Base-by-base conservation (phyloP, 2,113 vertebrate species). In the Anseranas semipalmata region DNA sequence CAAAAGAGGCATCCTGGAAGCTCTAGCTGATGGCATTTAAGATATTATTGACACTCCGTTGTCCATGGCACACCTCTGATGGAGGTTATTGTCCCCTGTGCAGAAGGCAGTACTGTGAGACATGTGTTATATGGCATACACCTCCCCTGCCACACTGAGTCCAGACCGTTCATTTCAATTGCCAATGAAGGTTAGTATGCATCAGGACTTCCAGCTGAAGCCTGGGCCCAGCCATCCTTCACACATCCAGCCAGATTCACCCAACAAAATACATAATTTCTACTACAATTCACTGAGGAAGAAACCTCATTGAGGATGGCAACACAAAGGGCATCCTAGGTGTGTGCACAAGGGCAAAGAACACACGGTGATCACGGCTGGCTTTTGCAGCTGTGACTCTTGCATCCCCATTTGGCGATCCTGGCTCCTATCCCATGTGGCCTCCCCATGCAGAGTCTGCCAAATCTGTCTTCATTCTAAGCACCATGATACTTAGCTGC, bases 401-500 rank as follows among this genome's bases (percentile, higher is more conserved):
- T 45, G 17, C 30, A 66, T 33, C 41, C 30, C 63, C 41, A 21
- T 6, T 45, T 45, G 12, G 30, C 12, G 28, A 12, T 58, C 10
- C 32, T 58, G 33, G 19, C 32, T 48, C 15, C n/a, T 75, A 10
- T 9, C 35, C 17, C 14, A 3, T 37, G 25, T 62, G 20, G 4
- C 48, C n/a, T 58, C 41, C 24, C 48, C 12, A 5, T 3, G 5
- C 37, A 41, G 8, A 55, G 3, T 13, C 27, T 37, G 20, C 56
- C 67, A 43, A 62, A 41, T 59, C 62, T 3, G 1, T 74, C 37
- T 35, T 60, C 21, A 13, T 41, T 43, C 32, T 78, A 65, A 85
- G 66, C 22, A 46, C 0, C 3, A 1, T 19, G 1, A 20, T 35
- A 75, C 10, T 27, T 4, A 28, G 8, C 28, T 71, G 10, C 9